Evolutionary conservation across 2,113 vertebrate genomes (phyloP).

Genomic region (Erythrocercus mccallii): DNA sequence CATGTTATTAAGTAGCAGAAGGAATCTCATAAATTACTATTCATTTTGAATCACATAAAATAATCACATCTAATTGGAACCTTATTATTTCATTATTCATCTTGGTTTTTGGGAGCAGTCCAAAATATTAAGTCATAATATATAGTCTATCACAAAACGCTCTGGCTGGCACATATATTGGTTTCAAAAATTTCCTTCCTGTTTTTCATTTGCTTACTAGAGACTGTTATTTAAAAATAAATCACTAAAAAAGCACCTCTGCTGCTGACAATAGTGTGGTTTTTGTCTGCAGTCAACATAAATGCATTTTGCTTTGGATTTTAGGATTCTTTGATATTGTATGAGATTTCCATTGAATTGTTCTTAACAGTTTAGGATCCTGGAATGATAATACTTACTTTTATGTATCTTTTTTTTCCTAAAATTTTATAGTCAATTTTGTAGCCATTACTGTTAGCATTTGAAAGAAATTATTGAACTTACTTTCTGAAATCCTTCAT

Average conservation of each 20-base stretch:
- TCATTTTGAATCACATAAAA: constrained; percentile 36
- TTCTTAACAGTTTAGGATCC: neutral
- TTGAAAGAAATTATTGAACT: neutral
- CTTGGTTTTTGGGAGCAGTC: neutral
- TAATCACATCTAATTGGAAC: neutral
- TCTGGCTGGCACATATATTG: neutral
- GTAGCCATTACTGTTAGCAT: neutral
- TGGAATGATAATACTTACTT: neutral
- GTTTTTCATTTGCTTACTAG: neutral
- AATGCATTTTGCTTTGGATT: neutral
- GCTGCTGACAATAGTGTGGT: neutral
- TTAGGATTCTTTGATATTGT: neutral
- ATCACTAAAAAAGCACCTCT: neutral
- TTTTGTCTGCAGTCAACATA: neutral
- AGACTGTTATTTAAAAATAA: neutral
- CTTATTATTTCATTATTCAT: constrained; percentile 30
- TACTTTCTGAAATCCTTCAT: neutral
- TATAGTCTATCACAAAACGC: neutral
- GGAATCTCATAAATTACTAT: neutral
- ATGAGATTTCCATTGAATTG: neutral
- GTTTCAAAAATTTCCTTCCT: neutral
- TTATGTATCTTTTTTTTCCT: neutral
- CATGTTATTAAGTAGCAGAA: neutral
- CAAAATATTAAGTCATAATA: constrained; percentile 18
- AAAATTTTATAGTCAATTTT: neutral